Evolutionary conservation across 2,888 invertebrate genomes (phyloP).

Genomic region (Diaperis boleti): DNA sequence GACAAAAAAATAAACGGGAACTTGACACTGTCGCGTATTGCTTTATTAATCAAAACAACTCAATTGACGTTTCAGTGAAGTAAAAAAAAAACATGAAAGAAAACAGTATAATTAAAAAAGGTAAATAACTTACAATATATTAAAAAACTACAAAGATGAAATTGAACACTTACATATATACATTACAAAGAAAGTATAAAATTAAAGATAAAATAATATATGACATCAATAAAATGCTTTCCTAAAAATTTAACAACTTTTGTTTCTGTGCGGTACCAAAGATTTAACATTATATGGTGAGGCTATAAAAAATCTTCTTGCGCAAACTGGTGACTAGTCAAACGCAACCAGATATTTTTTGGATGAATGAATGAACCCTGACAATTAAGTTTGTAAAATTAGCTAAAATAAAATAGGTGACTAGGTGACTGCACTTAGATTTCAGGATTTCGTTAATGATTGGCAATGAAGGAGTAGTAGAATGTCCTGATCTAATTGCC

Average conservation of each 20-base stretch:
- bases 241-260: slow-evolving; percentile 13
- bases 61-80: not conserved
- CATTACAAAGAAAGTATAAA: slow-evolving; percentile 19
- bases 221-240: slow-evolving; percentile 2
- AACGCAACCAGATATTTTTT: slow-evolving; percentile 3
- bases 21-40: too few relatives aligned
- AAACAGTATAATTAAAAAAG: slow-evolving; percentile 37
- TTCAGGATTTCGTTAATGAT: not conserved
- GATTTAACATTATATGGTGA: not conserved
- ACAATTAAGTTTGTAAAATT: slow-evolving; percentile 9
- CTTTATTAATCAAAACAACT: not conserved
- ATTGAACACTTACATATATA: slow-evolving; percentile 33
- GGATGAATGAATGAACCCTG: not conserved
- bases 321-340: not conserved
- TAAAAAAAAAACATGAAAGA: slow-evolving; percentile 14
- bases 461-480: slow-evolving; percentile 1
- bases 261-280: slow-evolving; percentile 14
- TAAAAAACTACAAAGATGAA: slow-evolving; percentile 34
- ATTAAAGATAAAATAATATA: slow-evolving; percentile 3
- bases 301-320: not conserved
- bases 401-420: slow-evolving; percentile 1
- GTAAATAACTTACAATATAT: slow-evolving; percentile 39
- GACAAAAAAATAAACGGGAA: too few relatives aligned
- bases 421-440: not conserved
- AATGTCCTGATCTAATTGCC: not conserved